Evolutionary conservation across 2,888 invertebrate genomes (phyloP).

Genomic region (Physocephala rufipes): DNA sequence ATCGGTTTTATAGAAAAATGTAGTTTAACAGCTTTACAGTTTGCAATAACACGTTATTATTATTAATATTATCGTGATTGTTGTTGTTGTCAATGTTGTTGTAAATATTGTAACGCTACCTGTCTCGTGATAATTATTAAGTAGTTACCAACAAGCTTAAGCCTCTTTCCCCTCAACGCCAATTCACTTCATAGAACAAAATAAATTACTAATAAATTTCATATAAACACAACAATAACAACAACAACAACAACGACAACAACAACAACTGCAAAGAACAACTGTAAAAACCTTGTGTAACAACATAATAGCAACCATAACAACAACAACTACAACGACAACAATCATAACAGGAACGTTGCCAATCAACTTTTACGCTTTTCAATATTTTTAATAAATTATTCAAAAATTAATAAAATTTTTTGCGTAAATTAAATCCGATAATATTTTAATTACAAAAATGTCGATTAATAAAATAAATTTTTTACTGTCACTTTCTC

Average conservation of each 20-base stretch:
- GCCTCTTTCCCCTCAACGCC: background rate
- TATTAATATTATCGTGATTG: background rate
- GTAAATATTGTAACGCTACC: background rate
- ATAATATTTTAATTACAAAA: background rate
- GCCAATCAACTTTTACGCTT: background rate
- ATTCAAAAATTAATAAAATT: background rate
- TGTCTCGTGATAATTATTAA: background rate
- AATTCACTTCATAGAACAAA: background rate
- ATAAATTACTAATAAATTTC: background rate
- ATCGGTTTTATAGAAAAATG: constrained; percentile 4
- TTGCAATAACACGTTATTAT: background rate
- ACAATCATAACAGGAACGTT: too few species aligned
- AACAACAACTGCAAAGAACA: background rate
- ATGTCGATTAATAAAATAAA: background rate
- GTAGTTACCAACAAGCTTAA: background rate
- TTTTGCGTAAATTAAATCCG: background rate
- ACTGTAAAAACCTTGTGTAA: background rate
- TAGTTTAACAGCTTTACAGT: constrained; percentile 1
- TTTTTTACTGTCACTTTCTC: too few species aligned
- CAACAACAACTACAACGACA: constrained; percentile 5
- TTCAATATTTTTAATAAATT: constrained; percentile 4
- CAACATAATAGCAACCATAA: background rate
- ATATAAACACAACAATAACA: constrained; percentile 4
- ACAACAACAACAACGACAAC: background rate
- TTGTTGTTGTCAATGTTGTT: background rate